phyloP scores from a whole-genome alignment of 2,888 invertebrate genomes.

The Cinara cedri region DNA sequence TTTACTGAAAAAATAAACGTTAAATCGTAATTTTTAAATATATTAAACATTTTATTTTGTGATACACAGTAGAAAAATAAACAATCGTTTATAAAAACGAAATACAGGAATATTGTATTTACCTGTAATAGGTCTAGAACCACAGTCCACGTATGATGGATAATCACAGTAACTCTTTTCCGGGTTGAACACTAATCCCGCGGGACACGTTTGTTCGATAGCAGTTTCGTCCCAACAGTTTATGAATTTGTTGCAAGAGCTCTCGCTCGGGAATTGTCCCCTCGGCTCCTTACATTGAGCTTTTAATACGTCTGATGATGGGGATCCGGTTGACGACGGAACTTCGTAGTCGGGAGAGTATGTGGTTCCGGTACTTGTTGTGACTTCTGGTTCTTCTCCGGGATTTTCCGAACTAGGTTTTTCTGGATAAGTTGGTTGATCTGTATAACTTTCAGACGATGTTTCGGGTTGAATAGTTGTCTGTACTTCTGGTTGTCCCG shows the following conservation, averaged over 20 bases:
- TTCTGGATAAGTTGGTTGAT: not conserved
- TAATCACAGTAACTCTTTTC: conserved; percentile 71
- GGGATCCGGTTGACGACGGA: conserved; percentile 16
- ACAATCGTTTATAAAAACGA: not conserved
- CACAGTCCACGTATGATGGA: conserved; percentile 70
- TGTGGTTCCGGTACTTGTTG: conserved; percentile 24
- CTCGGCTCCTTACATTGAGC: conserved; percentile 62
- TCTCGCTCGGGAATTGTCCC: conserved; percentile 71
- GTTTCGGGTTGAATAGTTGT: conserved; percentile 21
- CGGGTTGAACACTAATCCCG: conserved; percentile 69
- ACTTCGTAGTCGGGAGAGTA: conserved; percentile 17
- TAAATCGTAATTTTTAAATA: not conserved
- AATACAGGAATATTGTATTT: conserved; percentile 52
- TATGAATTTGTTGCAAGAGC: conserved; percentile 70
- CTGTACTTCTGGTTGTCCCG: conserved; percentile 53
- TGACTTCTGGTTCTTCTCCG: conserved; percentile 24
- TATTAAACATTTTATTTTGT: not conserved
- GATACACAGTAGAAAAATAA: not conserved
- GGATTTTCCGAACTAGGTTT: conserved; percentile 20
- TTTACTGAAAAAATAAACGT: conserved; percentile 6
- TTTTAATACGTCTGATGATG: conserved; percentile 52
- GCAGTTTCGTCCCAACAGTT: conserved; percentile 77
- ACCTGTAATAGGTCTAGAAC: conserved; percentile 65
- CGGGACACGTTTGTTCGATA: conserved; percentile 72
- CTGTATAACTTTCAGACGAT: conserved; percentile 8